Conservation (phyloP, 2,888 invertebrate genomes). For the Ormyrus labotus region DNA sequence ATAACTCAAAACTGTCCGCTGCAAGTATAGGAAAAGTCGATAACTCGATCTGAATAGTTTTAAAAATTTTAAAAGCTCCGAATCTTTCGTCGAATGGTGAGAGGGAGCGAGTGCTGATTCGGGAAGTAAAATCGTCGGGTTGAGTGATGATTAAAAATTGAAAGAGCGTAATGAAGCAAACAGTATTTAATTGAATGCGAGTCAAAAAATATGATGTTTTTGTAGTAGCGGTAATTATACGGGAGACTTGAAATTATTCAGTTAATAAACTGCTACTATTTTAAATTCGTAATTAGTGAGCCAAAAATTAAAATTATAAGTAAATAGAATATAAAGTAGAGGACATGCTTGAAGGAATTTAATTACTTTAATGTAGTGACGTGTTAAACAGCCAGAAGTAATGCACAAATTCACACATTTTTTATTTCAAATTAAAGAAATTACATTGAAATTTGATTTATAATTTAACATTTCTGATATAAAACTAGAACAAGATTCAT, state of each 20-base stretch:
- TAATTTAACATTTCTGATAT: neutral
- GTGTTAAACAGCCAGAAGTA: neutral
- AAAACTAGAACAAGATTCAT: neutral
- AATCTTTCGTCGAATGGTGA: no score
- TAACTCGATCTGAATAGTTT: no score
- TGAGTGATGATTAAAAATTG: no score
- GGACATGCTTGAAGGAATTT: neutral
- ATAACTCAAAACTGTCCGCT: no score
- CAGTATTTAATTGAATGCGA: no score
- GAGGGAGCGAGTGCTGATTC: no score
- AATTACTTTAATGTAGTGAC: neutral
- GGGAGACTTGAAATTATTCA: neutral
- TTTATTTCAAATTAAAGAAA: neutral
- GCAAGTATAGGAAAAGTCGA: no score
- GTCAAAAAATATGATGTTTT: neutral
- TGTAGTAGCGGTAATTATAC: neutral
- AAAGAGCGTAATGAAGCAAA: no score
- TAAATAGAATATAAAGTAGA: neutral
- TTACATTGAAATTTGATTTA: neutral
- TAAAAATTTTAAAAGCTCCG: no score
- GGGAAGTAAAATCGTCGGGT: no score
- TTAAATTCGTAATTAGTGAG: conserved; percentile 10
- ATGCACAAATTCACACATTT: neutral
- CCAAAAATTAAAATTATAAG: neutral
- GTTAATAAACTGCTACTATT: neutral